Evolutionary conservation across 2,888 invertebrate species (phyloP), one percentile per base, ranked within the genome.

Genomic region (Acanthopleura granulata): DNA sequence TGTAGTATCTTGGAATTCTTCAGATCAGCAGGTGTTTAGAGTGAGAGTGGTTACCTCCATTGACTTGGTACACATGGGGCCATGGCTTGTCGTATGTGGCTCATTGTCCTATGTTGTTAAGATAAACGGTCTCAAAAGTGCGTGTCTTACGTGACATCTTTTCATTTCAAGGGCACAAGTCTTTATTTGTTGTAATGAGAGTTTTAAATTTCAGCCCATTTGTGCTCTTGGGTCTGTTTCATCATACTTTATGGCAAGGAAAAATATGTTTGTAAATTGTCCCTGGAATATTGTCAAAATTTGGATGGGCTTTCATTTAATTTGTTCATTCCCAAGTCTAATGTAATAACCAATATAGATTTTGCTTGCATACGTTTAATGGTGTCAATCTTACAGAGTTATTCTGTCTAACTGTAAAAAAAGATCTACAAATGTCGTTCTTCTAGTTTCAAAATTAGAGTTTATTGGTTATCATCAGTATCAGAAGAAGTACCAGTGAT

Each of bases 161-260:
- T 66, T 66, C 22, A 66, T 66, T 66, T 66, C 66, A 66, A 66
- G 66, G 66, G 71, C 50, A 71, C 50, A 49, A 71, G 18, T 40
- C 40, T 40, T 49, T 71, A 27, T 71, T 49, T 71, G 50, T 40
- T 71, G 40, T 71, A 49, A 71, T 49, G n/a, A n/a, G 40, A 49
- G 49, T 49, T 71, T 71, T 71, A 40, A 71, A 14, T 71, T 71
- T 71, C 50, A 71, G 71, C 50, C 50, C 50, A 49, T 22, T 40
- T 49, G 50, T 71, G 71, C 71, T 49, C 40, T 71, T 71, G 71
- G 71, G 71, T 71, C 71, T 71, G 49, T 40, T 71, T 71, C 71
- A 71, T 40, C 71, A n/a, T 71, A 71, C 50, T 40, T 71, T 27
- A 16, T 69, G 25, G 25, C 72, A 40, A 40, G 40, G 9, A 40